Evolutionary conservation across 2,888 invertebrate genomes (phyloP), one percentile per base, ranked within the genome.

Genomic region (Pherbina coryleti): DNA sequence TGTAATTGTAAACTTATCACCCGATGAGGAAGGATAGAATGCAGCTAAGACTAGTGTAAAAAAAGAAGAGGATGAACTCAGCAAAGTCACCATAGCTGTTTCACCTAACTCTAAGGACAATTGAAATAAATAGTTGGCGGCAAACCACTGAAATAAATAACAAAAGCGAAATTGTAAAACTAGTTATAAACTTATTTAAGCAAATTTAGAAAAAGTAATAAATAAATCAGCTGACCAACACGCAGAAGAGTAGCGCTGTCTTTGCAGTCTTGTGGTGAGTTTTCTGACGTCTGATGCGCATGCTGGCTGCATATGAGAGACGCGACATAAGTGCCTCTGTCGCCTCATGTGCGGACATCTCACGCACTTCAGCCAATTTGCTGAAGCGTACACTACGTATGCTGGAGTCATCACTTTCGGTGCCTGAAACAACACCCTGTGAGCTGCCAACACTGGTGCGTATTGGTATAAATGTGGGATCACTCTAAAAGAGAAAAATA

Each of bases 101-200:
- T 96, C 94, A 4, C 96, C 95, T 90, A 95, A 93, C 74, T 94
- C 92, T 80, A 98, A 91, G 71, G 98, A 96, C 86, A 97, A 92
- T 89, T 98, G 97, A 90, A 96, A 97, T 77, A 96, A 93, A 88
- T 97, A 97, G 91, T 97, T 98, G 77, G 97, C 97, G 85, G 95
- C 90, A 91, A 99, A 98, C 97, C 98, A 98, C 96, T 98, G 91
- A 71, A 93, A 77, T 53, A 17, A 75, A 62, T 28, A 66, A 82
- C 82, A 81, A 83, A 78, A 44, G 28, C 60, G 7, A 25, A 11
- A 3, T 25, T 28, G 25, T 25, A 60, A 44, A 44, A 14, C 14
- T 11, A 44, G 14, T 1, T 44, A 11, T 2, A 37, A 44, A 44
- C 44, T 11, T 44, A 1, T 11, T 44, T 44, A 72, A 22, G 44